Evolutionary conservation across 2,113 vertebrate genomes (phyloP).

Genomic region (Anthoscopus minutus): DNA sequence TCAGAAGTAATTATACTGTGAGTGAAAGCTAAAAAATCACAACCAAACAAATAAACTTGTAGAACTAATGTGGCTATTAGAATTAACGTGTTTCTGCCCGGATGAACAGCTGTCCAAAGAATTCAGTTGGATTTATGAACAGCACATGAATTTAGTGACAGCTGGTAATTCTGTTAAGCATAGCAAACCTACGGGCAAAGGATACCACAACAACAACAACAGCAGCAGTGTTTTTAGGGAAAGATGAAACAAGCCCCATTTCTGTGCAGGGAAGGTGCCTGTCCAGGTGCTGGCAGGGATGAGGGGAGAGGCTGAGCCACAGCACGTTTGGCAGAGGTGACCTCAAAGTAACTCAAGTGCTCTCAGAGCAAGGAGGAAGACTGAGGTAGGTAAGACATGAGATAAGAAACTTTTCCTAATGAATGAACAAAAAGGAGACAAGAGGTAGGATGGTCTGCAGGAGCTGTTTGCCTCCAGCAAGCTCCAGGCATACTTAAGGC

Average conservation of each 20-base stretch:
- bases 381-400: not conserved
- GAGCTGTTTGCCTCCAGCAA: slow-evolving; percentile 27
- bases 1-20: slow-evolving; percentile 2
- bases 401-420: not conserved
- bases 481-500: slow-evolving; percentile 41
- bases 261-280: not conserved
- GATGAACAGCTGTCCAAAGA: slow-evolving; percentile 57
- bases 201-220: not conserved
- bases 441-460: slow-evolving; percentile 8
- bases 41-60: slow-evolving; percentile 12
- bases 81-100: slow-evolving; percentile 39
- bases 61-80: slow-evolving; percentile 15
- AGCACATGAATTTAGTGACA: slow-evolving; percentile 23
- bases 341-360: not conserved
- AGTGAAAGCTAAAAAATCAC: not conserved
- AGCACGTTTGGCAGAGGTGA: not conserved
- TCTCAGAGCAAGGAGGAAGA: not conserved
- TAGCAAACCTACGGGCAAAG: slow-evolving; percentile 15
- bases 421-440: not conserved
- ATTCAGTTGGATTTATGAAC: not conserved
- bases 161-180: slow-evolving; percentile 26
- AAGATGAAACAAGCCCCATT: not conserved
- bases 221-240: not conserved
- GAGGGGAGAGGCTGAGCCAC: not conserved
- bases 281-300: rapidly evolving